Evolutionary conservation across 2,797 vertebrate genomes (phyloP), one percentile per base, ranked within the genome.

Genomic region (Oophaga sylvatica): DNA sequence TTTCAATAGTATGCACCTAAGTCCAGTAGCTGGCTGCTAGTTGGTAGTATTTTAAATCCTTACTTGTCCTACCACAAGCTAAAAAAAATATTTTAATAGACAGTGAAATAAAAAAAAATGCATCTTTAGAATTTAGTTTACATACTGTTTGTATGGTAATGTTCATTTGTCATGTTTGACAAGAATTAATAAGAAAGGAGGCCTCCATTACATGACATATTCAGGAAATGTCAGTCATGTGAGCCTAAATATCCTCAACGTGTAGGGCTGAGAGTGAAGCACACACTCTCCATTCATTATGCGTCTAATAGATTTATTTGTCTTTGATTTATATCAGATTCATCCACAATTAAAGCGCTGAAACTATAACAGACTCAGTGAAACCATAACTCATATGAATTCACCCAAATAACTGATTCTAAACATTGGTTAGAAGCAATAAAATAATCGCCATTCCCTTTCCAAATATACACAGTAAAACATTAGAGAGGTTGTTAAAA

Each of bases 251-350:
- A 83, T 87, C 81, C 80, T 71, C 83, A 57, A 71, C 48, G 56
- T 80, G 75, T 88, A 84, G 84, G 78, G 83, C 45, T 70, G 82
- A 84, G 70, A 83, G 62, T 79, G 60, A 67, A 87, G 76, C 81
- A 83, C 75, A 79, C 81, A 83, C 60, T 84, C 35, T 56, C 62
- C 48, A 84, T 88, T 88, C 75, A 80, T 84, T 70, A 79, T 75
- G 17, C 41, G 31, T 41, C 45, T 83, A 79, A 56, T 65, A 71
- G 63, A 88, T 88, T 83, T 87, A 78, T 87, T 88, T 87, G 60
- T 88, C 60, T 88, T 84, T 84, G 81, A 88, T 76, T 71, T 83
- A 41, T 84, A 84, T 88, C 81, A 88, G 68, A 84, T 70, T 84
- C 63, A 41, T 79, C 62, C 62, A 56, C 22, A 88, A 73, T 56